Conservation (phyloP, 2,113 vertebrate species). For the Xenus cinereus region DNA sequence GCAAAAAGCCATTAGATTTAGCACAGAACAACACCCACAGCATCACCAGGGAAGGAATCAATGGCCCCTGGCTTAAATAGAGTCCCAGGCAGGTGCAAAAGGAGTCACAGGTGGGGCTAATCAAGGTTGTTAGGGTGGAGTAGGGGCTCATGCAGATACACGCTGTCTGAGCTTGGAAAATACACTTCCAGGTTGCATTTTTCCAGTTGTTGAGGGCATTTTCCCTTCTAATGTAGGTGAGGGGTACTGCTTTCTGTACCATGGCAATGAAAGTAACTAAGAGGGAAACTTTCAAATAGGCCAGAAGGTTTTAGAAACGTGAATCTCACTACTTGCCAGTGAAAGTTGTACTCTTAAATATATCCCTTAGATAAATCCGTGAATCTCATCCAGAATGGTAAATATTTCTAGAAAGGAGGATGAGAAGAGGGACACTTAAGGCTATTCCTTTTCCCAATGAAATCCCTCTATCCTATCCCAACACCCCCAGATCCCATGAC, state of each 20-base stretch:
- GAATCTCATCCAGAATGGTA: background rate
- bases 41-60: fast-evolving
- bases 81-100: fast-evolving
- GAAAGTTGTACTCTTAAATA: background rate
- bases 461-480: background rate
- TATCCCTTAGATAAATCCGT: background rate
- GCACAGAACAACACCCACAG: background rate
- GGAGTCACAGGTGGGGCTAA: background rate
- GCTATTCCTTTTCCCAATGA: background rate
- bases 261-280: background rate
- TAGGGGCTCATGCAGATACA: background rate
- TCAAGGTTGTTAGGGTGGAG: background rate
- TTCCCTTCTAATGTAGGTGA: background rate
- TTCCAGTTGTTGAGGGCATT: background rate
- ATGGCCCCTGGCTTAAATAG: fast-evolving
- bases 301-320: background rate
- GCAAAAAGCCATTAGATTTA: background rate
- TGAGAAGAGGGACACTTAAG: background rate
- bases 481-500: background rate
- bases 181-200: background rate
- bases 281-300: background rate
- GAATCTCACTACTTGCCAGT: background rate
- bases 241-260: background rate
- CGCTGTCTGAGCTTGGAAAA: background rate
- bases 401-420: background rate